Percentiles rank a stretch among this genome's conserved stretches.
These are phyloP conservation scores for Tenebrosternarchus preto DNA, from an alignment of 2,113 vertebrate species.

Conservation along the genomic window DNA sequence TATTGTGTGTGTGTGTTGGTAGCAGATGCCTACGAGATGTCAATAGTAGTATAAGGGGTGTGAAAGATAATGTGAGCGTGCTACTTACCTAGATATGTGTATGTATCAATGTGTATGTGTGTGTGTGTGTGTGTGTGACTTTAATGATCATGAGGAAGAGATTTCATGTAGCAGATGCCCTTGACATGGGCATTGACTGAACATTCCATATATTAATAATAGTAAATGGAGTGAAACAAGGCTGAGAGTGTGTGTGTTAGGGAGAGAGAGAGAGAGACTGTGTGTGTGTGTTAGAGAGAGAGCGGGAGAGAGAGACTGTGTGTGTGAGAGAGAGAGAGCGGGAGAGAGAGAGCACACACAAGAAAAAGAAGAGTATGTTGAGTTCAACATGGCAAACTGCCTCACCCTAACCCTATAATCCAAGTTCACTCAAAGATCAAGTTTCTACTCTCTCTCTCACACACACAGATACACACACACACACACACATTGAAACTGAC, in stretches of 20 bases:
- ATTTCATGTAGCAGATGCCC: constrained; percentile 30
- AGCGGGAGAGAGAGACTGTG: constrained; percentile 22
- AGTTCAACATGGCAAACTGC: constrained; percentile 24
- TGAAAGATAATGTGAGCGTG: not conserved
- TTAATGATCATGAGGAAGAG: constrained; percentile 22
- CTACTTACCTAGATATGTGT: not conserved
- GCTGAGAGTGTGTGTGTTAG: too few relatives aligned
- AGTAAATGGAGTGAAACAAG: not conserved
- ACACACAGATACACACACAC: not conserved
- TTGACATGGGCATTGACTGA: constrained; percentile 37
- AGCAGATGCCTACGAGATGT: constrained; percentile 27
- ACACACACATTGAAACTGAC: constrained; percentile 1
- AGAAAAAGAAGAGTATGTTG: not conserved
- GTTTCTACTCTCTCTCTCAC: not conserved
- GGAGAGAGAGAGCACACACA: constrained; percentile 3
- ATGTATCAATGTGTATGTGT: too few relatives aligned
- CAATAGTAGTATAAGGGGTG: not conserved
- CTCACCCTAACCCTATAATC: constrained; percentile 39
- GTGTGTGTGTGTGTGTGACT: not conserved
- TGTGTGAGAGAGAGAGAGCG: constrained; percentile 31
- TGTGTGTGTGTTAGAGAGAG: constrained; percentile 31
- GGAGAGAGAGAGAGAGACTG: not conserved
- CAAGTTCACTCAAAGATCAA: constrained; percentile 40
- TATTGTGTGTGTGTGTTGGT: not conserved
- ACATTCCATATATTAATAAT: constrained; percentile 32